phyloP scores from a whole-genome alignment of 2,113 vertebrate genomes.

The Syrrhaptes paradoxus region DNA sequence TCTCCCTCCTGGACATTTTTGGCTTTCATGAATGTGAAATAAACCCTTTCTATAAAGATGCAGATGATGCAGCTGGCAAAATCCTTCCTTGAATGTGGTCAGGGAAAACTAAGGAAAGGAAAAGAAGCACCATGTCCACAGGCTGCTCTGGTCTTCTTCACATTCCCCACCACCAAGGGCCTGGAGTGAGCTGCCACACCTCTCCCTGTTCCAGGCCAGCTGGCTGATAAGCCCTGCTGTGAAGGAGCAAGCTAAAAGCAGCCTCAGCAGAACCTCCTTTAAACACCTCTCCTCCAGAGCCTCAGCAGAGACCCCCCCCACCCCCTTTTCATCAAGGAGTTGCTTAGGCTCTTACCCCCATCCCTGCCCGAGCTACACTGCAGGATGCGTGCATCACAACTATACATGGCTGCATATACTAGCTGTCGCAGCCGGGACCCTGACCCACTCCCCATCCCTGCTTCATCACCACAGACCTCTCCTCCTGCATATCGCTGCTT shows the following conservation, averaged over 20 bases:
- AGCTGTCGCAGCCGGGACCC: rapidly evolving
- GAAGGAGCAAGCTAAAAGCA: not conserved
- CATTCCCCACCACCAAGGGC: not conserved
- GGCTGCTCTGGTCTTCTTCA: not conserved
- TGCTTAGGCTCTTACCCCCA: not conserved
- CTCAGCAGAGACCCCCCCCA: not conserved
- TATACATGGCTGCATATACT: rapidly evolving
- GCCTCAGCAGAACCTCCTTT: not conserved
- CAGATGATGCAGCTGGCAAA: not conserved
- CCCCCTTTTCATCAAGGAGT: not conserved
- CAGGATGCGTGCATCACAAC: rapidly evolving
- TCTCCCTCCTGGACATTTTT: not conserved
- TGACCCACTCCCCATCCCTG: not conserved
- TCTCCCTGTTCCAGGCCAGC: not conserved
- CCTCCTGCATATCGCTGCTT: not conserved
- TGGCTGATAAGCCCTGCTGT: rapidly evolving
- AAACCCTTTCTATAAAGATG: not conserved
- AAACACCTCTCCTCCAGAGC: not conserved
- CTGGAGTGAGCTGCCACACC: not conserved
- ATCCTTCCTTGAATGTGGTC: not conserved
- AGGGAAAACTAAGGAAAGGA: not conserved
- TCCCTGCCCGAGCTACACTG: rapidly evolving
- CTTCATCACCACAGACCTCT: not conserved
- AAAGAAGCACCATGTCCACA: not conserved
- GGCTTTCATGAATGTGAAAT: slow-evolving; percentile 11